These are phyloP conservation scores for Labia minor DNA, from an alignment of 2,888 invertebrate species.

Conservation along the genomic window DNA sequence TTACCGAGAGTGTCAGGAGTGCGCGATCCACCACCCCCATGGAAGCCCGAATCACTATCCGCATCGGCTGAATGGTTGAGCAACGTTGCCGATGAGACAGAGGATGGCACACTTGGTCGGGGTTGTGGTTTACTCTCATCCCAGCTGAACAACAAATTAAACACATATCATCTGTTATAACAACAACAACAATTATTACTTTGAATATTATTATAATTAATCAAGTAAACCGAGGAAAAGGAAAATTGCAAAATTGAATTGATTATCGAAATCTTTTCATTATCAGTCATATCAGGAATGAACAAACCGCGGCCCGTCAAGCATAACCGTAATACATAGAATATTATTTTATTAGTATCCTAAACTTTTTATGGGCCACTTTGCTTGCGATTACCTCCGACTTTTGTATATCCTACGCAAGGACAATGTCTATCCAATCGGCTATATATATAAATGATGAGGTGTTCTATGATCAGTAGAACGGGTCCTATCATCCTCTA, in stretches of 20 bases:
- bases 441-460: no score
- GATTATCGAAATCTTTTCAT: no score
- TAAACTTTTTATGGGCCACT: no score
- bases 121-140: conserved; percentile 25
- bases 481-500: no score
- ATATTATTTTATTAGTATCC: no score
- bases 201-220: conserved; percentile 52
- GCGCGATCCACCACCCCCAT: conserved; percentile 31
- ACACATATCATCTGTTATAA: conserved; percentile 39
- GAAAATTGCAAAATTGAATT: conserved; percentile 32
- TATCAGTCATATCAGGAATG: no score
- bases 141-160: conserved; percentile 22
- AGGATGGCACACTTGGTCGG: conserved; percentile 34
- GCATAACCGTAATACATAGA: no score
- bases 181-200: conserved; percentile 53
- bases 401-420: no score
- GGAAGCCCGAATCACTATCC: conserved; percentile 39
- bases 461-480: no score
- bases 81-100: conserved; percentile 33
- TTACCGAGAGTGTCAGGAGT: conserved; percentile 22
- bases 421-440: no score
- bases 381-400: no score
- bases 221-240: conserved; percentile 39
- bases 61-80: conserved; percentile 33
- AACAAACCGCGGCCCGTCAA: no score